phyloP scores from a whole-genome alignment of 2,888 invertebrate species.

The Microctonus brassicae region DNA sequence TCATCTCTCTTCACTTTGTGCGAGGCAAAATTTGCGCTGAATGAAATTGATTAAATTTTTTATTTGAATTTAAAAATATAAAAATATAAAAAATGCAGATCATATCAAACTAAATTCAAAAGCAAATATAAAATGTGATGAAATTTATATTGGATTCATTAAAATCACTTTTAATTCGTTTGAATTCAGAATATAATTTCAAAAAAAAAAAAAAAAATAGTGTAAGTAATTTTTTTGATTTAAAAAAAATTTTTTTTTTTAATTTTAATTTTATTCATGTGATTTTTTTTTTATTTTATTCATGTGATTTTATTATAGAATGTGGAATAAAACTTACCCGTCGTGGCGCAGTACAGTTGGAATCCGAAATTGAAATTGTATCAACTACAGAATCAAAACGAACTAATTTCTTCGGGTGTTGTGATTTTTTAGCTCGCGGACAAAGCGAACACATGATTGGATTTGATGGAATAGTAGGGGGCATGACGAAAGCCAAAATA shows the following conservation, averaged over 20 bases:
- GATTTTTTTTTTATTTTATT: background rate
- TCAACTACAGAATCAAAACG: conserved; percentile 76
- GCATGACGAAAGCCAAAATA: conserved; percentile 65
- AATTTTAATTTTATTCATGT: no score
- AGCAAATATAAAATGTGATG: no score
- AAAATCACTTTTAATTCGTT: background rate
- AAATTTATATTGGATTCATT: background rate
- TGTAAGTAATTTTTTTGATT: no score
- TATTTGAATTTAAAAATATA: background rate
- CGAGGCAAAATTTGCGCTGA: background rate
- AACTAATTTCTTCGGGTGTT: conserved; percentile 73
- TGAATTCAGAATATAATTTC: background rate
- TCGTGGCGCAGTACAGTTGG: conserved; percentile 63
- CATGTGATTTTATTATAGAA: background rate
- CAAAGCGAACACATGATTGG: conserved; percentile 76
- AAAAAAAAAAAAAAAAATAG: no score
- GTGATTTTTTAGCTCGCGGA: conserved; percentile 72
- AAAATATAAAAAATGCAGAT: background rate
- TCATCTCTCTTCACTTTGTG: background rate
- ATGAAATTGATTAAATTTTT: background rate
- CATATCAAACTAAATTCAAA: background rate
- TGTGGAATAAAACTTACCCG: conserved; percentile 63
- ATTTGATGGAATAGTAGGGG: conserved; percentile 68
- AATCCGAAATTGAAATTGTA: conserved; percentile 75
- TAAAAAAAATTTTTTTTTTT: no score